Evolutionary conservation across 1,140 invertebrate species (phyloP), one percentile per base, ranked within the genome.

Genomic region (Drosophila azteca): DNA sequence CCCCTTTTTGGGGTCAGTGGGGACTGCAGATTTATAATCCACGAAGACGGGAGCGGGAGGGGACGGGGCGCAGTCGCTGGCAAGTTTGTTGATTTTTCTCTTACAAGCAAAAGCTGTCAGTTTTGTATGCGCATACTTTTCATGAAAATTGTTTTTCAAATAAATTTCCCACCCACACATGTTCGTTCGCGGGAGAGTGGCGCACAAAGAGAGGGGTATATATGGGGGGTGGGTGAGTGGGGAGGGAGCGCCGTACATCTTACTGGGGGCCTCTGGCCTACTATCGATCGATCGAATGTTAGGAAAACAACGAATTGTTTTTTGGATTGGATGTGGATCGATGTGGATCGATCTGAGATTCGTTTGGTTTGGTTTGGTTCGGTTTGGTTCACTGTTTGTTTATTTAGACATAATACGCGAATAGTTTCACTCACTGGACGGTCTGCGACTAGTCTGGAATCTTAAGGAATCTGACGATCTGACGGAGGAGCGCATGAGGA

Each of bases 371-470:
- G 17, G 17, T 20, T 20, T 1, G 17, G 17, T 20, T 20, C 17
- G n/a, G n/a, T n/a, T n/a, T n/a, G n/a, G n/a, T 20, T 20, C n/a
- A 58, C 66, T 85, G 70, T 85, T 85, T 85, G 82, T 85, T 85
- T 85, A 85, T 88, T 85, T 85, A 87, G 82, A 85, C 82, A 82
- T 85, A 85, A 85, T 79, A 82, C 83, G 82, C 82, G 83, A 85
- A 85, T 87, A 85, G 82, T 87, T 85, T 87, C 82, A 87, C 78
- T 81, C 78, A 78, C 78, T 81, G 65, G 60, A 50, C 50, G 41
- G 31, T 29, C 26, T 41, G 35, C 35, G 35, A 39, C 35, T 39
- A 39, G 35, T 39, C 57, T 24, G n/a, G 24, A 7, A 39, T n/a
- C 39, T 35, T 20, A 46, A 35, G 22, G 53, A 26, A 55, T 2